These are phyloP conservation scores for Sebastes nivosus DNA, from an alignment of 2,797 vertebrate species.

Conservation along the genomic window DNA sequence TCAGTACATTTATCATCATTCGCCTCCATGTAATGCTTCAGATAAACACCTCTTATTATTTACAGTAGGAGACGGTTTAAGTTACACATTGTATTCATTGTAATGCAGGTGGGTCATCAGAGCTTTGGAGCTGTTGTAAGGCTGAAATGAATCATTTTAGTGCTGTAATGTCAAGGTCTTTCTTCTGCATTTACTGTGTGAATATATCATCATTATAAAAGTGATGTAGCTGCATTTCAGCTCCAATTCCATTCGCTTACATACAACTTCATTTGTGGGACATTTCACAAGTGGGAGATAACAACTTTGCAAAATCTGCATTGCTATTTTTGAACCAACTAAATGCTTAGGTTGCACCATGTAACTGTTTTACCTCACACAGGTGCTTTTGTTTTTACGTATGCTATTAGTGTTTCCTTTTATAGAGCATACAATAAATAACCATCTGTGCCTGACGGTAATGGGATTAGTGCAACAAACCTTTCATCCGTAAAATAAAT, in stretches of 20 bases:
- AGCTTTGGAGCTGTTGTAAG: constrained; percentile 9
- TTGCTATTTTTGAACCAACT: not conserved
- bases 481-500: not conserved
- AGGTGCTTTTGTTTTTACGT: not conserved
- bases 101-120: constrained; percentile 1
- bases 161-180: not conserved
- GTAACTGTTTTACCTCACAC: not conserved
- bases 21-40: not conserved
- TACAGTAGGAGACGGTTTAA: not conserved
- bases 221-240: constrained; percentile 1
- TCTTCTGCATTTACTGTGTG: constrained; percentile 5
- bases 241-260: not conserved
- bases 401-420: constrained; percentile 2
- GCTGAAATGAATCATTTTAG: constrained; percentile 40
- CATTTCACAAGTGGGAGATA: not conserved
- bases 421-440: not conserved
- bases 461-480: not conserved
- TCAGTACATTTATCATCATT: constrained; percentile 3
- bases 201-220: constrained; percentile 2
- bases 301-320: not conserved
- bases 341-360: not conserved
- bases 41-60: constrained; percentile 1
- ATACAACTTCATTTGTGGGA: not conserved
- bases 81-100: constrained; percentile 19
- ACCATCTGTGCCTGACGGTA: constrained; percentile 1